Conservation (phyloP, 2,888 invertebrate species). For the Caenorhabditis uteleia region DNA sequence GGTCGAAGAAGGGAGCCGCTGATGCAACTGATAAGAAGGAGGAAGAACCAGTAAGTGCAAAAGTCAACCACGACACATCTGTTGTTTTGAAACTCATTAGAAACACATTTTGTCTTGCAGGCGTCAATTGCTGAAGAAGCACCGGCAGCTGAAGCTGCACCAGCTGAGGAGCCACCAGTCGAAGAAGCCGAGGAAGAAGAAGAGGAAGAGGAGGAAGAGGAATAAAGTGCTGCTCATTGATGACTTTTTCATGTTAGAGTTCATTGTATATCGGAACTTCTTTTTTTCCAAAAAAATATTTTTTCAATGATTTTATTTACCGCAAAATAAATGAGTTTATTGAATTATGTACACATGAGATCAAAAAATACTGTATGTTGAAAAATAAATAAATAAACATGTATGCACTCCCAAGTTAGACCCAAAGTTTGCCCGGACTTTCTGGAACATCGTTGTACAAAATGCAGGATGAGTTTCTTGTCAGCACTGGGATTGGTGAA, state of each 20-base stretch:
- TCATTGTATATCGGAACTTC: too few species aligned
- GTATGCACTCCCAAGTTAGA: neutral
- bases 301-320: too few species aligned
- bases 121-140: conserved; percentile 3
- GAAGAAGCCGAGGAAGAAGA: conserved; percentile 42
- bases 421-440: conserved; percentile 9
- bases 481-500: conserved; percentile 45
- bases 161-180: conserved; percentile 39
- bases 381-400: neutral
- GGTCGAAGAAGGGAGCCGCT: conserved; percentile 61
- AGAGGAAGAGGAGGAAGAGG: conserved; percentile 44
- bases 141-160: conserved; percentile 31
- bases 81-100: too few species aligned
- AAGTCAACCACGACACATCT: too few species aligned
- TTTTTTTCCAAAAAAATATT: neutral
- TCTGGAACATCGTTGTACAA: conserved; percentile 29
- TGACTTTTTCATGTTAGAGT: neutral
- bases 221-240: conserved; percentile 6
- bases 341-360: too few species aligned
- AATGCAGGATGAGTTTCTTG: conserved; percentile 48
- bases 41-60: conserved; percentile 20
- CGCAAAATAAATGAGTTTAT: too few species aligned
- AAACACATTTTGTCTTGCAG: conserved; percentile 6
- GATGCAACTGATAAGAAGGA: conserved; percentile 40
- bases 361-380: too few species aligned